Evolutionary conservation across 2,113 vertebrate species (phyloP), one percentile per base, ranked within the genome.

Genomic region (Epinephelus moara): DNA sequence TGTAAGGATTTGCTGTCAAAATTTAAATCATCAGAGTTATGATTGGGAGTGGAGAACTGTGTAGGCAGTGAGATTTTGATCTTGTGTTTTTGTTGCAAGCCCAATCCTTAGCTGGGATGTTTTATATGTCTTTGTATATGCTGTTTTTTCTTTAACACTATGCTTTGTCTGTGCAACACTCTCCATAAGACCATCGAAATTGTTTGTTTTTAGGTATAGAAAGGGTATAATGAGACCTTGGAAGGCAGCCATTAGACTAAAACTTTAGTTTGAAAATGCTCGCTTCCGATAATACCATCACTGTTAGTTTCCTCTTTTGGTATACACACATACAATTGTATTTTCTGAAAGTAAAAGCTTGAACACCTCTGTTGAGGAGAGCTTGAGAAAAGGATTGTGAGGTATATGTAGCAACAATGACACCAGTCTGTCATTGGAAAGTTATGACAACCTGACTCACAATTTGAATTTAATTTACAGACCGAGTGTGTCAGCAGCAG

Each of bases 401-500:
- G 1, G 17, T 53, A 30, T 18, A 6, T 33, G 17, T 8, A 21
- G 27, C n/a, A 67, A 42, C 21, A 40, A 1, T 49, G 10, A 6
- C 15, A 57, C 18, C 15, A 17, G 4, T 49, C 14, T 49, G 23
- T 6, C 6, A 23, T 45, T 57, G 1, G 14, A 4, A 71, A 52
- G 15, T 23, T n/a, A 13, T 49, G 10, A 40, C 57, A 47, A 12
- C 17, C 2, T 52, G 4, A 52, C 19, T 63, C 17, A 73, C 27
- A 55, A 52, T 78, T 56, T 15, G 5, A 45, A 62, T 70, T n/a
- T 50, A 59, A 66, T 89, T 85, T 91, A 49, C 96, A 99, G 98
- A 99, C 93, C 94, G 98, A 80, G 98, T 99, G 85, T 99, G 98
- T 95, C 98, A 99, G 92, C 98, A 99, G 93, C 98, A 99, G 93